A percentile compares a stretch with the other conserved stretches of the same genome.
Evolutionary conservation across 2,888 invertebrate species (phyloP).

Genomic region (Stenichneumon culpator): DNA sequence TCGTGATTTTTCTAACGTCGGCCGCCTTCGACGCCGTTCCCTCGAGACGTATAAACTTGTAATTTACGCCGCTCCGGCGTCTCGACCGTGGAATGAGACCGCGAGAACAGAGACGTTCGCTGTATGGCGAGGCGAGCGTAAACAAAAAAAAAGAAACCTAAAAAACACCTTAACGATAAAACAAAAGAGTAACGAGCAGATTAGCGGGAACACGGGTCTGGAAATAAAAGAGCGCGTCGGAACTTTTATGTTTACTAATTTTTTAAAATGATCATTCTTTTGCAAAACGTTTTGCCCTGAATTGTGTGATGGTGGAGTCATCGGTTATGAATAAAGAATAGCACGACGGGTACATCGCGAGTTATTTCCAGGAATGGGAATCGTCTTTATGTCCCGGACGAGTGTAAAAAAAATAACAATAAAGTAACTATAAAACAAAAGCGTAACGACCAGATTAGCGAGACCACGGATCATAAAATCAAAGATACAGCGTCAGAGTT

Average conservation of each 20-base stretch:
- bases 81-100: conserved; percentile 24
- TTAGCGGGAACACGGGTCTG: neutral
- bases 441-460: no score
- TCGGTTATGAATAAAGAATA: neutral
- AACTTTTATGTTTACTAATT: neutral
- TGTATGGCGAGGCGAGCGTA: neutral
- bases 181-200: no score
- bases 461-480: neutral
- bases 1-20: conserved; percentile 28
- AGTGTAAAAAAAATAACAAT: no score
- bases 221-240: neutral
- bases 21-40: conserved; percentile 33
- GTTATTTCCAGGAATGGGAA: conserved; percentile 1
- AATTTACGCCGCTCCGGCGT: conserved; percentile 48
- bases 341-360: neutral
- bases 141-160: neutral
- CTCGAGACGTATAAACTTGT: conserved; percentile 54
- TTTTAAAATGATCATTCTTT: neutral
- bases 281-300: neutral
- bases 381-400: neutral
- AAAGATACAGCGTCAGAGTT: neutral
- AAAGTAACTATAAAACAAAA: no score
- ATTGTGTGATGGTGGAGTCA: neutral
- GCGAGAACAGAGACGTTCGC: conserved; percentile 2
- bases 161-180: no score